A percentile compares a stretch with the other conserved stretches of the same genome.
Evolutionary conservation across 92 coral and sea anemone genomes (phyloP).

Genomic region (Actinostola sp.): DNA sequence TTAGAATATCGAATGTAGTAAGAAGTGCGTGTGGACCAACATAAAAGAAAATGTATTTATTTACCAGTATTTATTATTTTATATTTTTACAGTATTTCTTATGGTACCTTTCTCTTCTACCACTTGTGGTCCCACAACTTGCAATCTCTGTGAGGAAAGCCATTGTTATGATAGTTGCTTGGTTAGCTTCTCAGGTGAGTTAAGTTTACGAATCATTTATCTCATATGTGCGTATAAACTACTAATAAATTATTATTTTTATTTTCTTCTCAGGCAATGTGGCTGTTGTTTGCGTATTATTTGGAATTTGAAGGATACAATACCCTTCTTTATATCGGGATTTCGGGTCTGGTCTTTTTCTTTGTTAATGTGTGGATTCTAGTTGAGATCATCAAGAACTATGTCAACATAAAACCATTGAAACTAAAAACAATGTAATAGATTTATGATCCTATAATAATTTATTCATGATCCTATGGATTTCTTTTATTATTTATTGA

Average conservation of each 20-base stretch:
- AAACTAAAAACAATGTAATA: conserved; percentile 13
- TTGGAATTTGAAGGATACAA: conserved; percentile 93
- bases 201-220: not conserved
- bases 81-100: conserved; percentile 78
- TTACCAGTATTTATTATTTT: too few species aligned
- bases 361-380: conserved; percentile 82
- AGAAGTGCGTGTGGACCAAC: too few species aligned
- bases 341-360: conserved; percentile 81
- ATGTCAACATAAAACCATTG: conserved; percentile 7
- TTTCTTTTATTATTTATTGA: too few species aligned
- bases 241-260: not conserved
- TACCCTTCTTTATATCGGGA: conserved; percentile 81
- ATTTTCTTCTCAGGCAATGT: conserved; percentile 65
- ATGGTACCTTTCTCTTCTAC: conserved; percentile 91
- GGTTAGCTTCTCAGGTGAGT: conserved; percentile 90
- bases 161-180: conserved; percentile 59
- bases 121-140: conserved; percentile 74
- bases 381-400: conserved; percentile 55
- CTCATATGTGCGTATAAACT: not conserved
- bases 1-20: too few species aligned
- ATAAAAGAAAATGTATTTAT: too few species aligned
- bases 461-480: not conserved
- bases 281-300: conserved; percentile 87
- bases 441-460: not conserved
- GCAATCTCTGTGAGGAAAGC: conserved; percentile 57